Percentiles rank a stretch among this genome's conserved stretches.
Evolutionary conservation across 2,888 invertebrate species (phyloP).

Genomic region (Phalera bucephala): DNA sequence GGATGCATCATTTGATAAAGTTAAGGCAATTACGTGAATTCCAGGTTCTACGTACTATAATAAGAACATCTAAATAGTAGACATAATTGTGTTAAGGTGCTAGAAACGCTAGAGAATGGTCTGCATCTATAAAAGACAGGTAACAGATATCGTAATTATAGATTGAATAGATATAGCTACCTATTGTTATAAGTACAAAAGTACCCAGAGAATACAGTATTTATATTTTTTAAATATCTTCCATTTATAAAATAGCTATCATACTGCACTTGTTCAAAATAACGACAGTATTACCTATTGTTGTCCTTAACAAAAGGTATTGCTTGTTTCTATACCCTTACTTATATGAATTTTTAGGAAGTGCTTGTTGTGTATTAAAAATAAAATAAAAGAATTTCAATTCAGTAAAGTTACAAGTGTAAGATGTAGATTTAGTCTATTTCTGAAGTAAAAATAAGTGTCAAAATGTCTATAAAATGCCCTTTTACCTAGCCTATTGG

Average conservation of each 20-base stretch:
- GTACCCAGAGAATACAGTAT: too few species aligned
- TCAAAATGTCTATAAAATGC: slow-evolving; percentile 1
- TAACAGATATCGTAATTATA: slow-evolving; percentile 31
- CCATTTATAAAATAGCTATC: too few species aligned
- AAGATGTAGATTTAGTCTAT: too few species aligned
- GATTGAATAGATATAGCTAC: slow-evolving; percentile 35
- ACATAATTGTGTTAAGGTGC: slow-evolving; percentile 46
- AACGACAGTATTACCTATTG: too few species aligned
- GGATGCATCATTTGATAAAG: slow-evolving; percentile 67
- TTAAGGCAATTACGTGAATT: slow-evolving; percentile 37
- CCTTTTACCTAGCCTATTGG: slow-evolving; percentile 3
- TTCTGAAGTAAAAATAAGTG: neutral
- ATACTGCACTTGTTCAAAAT: too few species aligned
- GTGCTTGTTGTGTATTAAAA: too few species aligned
- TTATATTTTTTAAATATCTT: too few species aligned
- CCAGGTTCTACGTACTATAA: slow-evolving; percentile 31
- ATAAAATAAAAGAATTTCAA: too few species aligned
- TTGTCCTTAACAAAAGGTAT: too few species aligned
- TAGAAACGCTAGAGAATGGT: slow-evolving; percentile 58
- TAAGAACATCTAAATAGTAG: slow-evolving; percentile 32
- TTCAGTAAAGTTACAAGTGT: slow-evolving; percentile 22
- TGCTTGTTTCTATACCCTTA: too few species aligned
- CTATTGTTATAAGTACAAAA: too few species aligned
- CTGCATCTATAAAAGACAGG: slow-evolving; percentile 44
- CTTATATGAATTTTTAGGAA: too few species aligned